Conservation (phyloP, 2,113 vertebrate genomes). For the Entomyzon cyanotis region DNA sequence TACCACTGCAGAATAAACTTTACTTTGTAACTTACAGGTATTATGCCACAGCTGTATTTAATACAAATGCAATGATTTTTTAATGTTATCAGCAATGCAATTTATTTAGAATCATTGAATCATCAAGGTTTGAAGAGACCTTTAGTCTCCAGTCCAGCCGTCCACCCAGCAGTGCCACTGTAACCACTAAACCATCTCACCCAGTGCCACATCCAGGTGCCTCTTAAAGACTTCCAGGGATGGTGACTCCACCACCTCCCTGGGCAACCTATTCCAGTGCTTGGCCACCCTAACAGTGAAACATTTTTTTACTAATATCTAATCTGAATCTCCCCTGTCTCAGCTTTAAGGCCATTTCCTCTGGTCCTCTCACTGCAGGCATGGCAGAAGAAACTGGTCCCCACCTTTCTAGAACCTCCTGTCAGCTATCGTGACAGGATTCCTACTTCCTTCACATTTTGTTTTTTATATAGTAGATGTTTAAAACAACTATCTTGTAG, state of each 20-base stretch:
- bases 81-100: neutral
- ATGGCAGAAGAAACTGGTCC: accelerated
- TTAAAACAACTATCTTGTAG: neutral
- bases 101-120: neutral
- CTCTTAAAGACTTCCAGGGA: neutral
- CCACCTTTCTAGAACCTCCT: neutral
- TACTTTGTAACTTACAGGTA: neutral
- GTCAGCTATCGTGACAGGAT: neutral
- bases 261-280: neutral
- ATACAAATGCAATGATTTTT: neutral
- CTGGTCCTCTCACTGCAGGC: neutral
- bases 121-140: neutral
- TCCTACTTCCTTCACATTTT: neutral
- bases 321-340: neutral
- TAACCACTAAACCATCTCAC: neutral
- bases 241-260: neutral
- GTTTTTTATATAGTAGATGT: neutral
- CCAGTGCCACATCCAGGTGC: accelerated
- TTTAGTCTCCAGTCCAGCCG: neutral
- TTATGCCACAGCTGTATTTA: neutral
- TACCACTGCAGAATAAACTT: neutral
- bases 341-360: neutral
- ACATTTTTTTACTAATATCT: neutral
- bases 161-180: neutral
- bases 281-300: neutral